Conservation (phyloP, 2,797 vertebrate genomes). For the Sebastes kiyomatsui region DNA sequence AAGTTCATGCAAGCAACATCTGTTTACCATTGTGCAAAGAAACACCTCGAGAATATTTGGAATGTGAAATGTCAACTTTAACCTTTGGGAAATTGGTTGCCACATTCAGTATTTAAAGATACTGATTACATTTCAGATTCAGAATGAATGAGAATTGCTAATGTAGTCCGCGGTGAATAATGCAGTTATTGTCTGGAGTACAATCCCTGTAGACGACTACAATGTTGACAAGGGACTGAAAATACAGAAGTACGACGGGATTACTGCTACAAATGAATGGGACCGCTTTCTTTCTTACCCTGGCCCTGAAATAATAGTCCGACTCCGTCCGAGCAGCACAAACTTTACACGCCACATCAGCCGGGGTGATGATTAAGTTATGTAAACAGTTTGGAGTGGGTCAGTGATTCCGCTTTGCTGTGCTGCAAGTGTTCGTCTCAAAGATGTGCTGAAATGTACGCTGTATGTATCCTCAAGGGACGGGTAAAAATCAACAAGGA, state of each 20-base stretch:
- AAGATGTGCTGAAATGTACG: slow-evolving; percentile 72
- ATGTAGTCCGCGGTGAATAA: slow-evolving; percentile 56
- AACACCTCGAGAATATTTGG: slow-evolving; percentile 41
- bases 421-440: slow-evolving; percentile 60
- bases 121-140: slow-evolving; percentile 71
- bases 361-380: slow-evolving; percentile 69
- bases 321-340: slow-evolving; percentile 43
- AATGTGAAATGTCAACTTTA: slow-evolving; percentile 59
- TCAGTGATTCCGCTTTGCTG: slow-evolving; percentile 47
- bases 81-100: slow-evolving; percentile 45
- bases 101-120: slow-evolving; percentile 55
- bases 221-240: slow-evolving; percentile 31
- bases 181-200: slow-evolving; percentile 44
- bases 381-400: slow-evolving; percentile 75
- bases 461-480: slow-evolving; percentile 47
- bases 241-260: slow-evolving; percentile 43
- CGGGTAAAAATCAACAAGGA: slow-evolving; percentile 63
- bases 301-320: slow-evolving; percentile 42
- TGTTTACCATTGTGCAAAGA: slow-evolving; percentile 55
- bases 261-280: slow-evolving; percentile 34
- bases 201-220: slow-evolving; percentile 9
- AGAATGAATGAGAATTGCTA: slow-evolving; percentile 59
- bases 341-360: slow-evolving; percentile 66
- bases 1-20: slow-evolving; percentile 46
- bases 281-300: slow-evolving; percentile 40